Evolutionary conservation across 2,113 vertebrate genomes (phyloP), one percentile per base, ranked within the genome.

Genomic region (Solenodon paradoxus): DNA sequence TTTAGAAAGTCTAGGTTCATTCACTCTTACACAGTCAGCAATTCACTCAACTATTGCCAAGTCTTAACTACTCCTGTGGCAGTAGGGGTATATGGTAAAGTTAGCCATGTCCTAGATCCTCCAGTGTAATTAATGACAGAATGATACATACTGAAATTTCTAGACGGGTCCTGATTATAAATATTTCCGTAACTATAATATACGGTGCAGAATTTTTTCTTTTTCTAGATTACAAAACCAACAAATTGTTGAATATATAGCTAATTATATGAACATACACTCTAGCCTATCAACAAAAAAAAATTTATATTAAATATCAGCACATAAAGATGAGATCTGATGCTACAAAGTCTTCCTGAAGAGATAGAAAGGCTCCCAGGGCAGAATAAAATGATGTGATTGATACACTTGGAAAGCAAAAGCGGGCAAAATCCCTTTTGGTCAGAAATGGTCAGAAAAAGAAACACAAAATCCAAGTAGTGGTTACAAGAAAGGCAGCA

Each of bases 251-350:
- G 0, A 89, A 82, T 47, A 71, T 42, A 47, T 10, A 89, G 24
- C 4, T 66, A 87, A 47, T 45, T 90, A 86, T 78, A 13, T 51
- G 16, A 87, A 19, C 8, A 80, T 5, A 45, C 9, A 87, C 77
- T 55, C 20, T 68, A 26, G 79, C 69, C 77, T 68, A 35, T 64
- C 49, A 68, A 51, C 38, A 40, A 72, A 72, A 47, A 40, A 77
- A 82, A 84, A 74, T 55, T 19, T 55, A 12, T 55, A 12, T 55
- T 55, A 61, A 61, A 61, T 24, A n/a, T n/a, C n/a, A n/a, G n/a
- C 19, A 57, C 92, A 90, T 63, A 95, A 63, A 61, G 15, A 88
- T 80, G 32, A 90, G 77, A 84, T 12, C 32, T 77, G 38, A 94
- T 38, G 61, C 1, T 10, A n/a, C 68, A 80, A 93, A 89, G 26